phyloP scores from a whole-genome alignment of 1,140 invertebrate species.

The Bombus haemorrhoidalis region DNA sequence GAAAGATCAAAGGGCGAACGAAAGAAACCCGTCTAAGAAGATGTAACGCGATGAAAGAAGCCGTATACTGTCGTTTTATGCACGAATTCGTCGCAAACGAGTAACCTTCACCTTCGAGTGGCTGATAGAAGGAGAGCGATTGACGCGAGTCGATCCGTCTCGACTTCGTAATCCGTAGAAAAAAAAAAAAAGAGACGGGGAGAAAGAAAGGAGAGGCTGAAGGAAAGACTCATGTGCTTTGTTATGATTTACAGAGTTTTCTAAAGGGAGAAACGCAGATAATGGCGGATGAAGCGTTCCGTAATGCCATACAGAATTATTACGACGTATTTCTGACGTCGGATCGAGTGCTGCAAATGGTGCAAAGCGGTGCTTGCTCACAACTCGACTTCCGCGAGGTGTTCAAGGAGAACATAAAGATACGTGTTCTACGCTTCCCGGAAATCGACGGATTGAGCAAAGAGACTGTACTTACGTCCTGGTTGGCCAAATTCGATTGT shows the following conservation, averaged over 20 bases:
- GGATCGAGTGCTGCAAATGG: conserved; percentile 97
- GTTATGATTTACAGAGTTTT: conserved; percentile 86
- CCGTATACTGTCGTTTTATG: conserved; percentile 55
- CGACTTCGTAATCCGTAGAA: not conserved
- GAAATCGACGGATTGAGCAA: conserved; percentile 99
- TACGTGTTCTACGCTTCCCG: conserved; percentile 97
- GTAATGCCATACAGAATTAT: conserved; percentile 99
- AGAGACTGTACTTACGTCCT: conserved; percentile 98
- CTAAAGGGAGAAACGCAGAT: conserved; percentile 98
- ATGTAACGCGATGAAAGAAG: conserved; percentile 63
- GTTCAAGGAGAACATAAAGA: conserved; percentile 98
- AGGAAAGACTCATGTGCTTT: not conserved
- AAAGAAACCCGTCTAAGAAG: conserved; percentile 64
- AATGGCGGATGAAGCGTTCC: conserved; percentile 99
- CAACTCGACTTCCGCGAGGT: conserved; percentile 99
- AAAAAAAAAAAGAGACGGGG: not conserved
- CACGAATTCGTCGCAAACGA: conserved; percentile 11
- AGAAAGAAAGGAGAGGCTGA: not conserved
- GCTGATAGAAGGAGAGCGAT: not conserved
- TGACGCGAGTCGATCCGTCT: not conserved
- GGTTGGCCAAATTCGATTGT: conserved; percentile 99
- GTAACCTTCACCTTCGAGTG: conserved; percentile 58
- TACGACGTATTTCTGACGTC: conserved; percentile 98
- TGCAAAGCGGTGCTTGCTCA: conserved; percentile 97
- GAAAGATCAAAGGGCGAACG: not conserved